These are phyloP conservation scores for Synergus umbraculus DNA, from an alignment of 2,888 invertebrate species.

Conservation along the genomic window DNA sequence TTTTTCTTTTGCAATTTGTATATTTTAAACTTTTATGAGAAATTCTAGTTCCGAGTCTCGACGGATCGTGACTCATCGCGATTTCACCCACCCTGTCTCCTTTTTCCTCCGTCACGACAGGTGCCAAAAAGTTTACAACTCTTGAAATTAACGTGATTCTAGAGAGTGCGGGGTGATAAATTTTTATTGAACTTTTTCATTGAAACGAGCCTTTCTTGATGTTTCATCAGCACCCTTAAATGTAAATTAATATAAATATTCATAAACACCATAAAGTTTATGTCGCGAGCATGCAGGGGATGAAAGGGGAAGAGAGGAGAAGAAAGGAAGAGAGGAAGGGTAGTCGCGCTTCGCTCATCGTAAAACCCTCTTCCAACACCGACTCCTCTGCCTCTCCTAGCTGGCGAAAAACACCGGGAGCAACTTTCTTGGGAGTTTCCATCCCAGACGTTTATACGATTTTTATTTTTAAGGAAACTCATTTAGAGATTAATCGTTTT, in stretches of 20 bases:
- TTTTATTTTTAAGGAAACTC: slow-evolving; percentile 41
- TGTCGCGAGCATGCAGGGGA: slow-evolving; percentile 66
- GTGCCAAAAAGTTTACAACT: slow-evolving; percentile 36
- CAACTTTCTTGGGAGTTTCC: slow-evolving; percentile 27
- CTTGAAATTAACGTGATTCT: slow-evolving; percentile 17
- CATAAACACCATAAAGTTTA: slow-evolving; percentile 77
- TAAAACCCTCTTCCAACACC: slow-evolving; percentile 67
- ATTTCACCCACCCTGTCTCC: background rate
- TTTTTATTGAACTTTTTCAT: slow-evolving; percentile 70
- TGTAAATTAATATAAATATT: slow-evolving; percentile 78
- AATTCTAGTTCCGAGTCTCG: slow-evolving; percentile 9
- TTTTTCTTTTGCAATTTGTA: slow-evolving; percentile 17
- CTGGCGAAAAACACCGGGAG: slow-evolving; percentile 43
- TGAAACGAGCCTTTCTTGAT: slow-evolving; percentile 55
- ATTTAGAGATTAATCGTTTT: slow-evolving; percentile 34
- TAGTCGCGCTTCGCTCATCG: slow-evolving; percentile 66
- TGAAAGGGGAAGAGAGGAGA: background rate
- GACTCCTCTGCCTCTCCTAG: slow-evolving; percentile 36
- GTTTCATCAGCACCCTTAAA: slow-evolving; percentile 59
- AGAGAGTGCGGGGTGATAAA: slow-evolving; percentile 57
- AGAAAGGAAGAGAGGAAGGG: background rate
- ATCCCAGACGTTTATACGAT: slow-evolving; percentile 9
- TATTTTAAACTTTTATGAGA: background rate
- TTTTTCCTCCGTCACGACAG: slow-evolving; percentile 1
- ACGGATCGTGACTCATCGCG: slow-evolving; percentile 18